A percentile compares a stretch with the other conserved stretches of the same genome.
Conservation (phyloP, 2,113 vertebrate species). For the Anseranas semipalmata region DNA sequence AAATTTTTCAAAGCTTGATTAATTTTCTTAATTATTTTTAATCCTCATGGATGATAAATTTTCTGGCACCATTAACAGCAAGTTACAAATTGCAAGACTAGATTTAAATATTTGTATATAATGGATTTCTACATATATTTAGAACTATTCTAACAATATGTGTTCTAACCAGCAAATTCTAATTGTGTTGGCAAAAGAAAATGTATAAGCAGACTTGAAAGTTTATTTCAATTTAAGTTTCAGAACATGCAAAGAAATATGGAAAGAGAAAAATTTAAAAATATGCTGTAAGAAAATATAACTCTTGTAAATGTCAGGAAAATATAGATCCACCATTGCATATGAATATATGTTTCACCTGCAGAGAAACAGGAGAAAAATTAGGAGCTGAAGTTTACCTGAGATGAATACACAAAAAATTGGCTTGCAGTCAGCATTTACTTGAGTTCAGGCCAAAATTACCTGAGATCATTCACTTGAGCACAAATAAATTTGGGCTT, state of each 20-base stretch:
- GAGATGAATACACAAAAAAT: not conserved
- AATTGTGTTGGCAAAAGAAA: not conserved
- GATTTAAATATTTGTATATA: not conserved
- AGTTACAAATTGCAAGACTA: not conserved
- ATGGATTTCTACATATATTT: not conserved
- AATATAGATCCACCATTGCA: not conserved
- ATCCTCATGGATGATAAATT: not conserved
- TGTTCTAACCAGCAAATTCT: not conserved
- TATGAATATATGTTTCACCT: not conserved
- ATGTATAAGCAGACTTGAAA: not conserved
- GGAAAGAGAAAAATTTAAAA: not conserved
- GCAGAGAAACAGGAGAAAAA: not conserved
- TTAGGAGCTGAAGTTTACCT: not conserved
- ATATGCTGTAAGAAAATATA: accelerated
- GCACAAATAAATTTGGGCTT: not conserved
- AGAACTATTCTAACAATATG: not conserved
- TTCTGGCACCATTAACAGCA: not conserved
- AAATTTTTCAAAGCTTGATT: not conserved
- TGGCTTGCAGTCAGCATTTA: not conserved
- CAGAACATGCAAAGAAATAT: not conserved
- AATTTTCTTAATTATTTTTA: not conserved
- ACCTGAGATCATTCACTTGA: not conserved
- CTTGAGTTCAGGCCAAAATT: not conserved
- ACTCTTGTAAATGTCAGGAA: not conserved
- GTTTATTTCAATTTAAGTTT: not conserved